Evolutionary conservation across 2,113 vertebrate species (phyloP), one percentile per base, ranked within the genome.

Genomic region (Prinia subflava): DNA sequence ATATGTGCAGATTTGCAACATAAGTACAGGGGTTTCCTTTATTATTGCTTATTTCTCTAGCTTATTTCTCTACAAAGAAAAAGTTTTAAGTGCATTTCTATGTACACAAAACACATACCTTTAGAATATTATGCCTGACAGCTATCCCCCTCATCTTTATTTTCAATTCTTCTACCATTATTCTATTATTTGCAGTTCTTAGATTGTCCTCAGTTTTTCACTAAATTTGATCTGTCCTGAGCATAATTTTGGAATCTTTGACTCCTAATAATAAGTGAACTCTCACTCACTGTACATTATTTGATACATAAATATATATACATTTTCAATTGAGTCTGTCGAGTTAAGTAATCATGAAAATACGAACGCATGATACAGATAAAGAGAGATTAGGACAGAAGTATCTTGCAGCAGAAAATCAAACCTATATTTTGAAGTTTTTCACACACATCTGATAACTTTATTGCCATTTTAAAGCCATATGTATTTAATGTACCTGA

Each of bases 401-500:
- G 10, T 13, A 68, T 8, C 59, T 50, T 50, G 19, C 21, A 84
- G 49, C 9, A 30, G 19, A 80, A 85, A n/a, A 69, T 64, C 25
- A 47, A 65, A 62, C 1, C 8, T 8, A 2, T 64, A 47, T 55
- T 90, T 42, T 50, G 10, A 80, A 63, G 2, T 7, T 47, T 91
- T 85, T 60, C 70, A 49, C 28, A 39, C 10, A 46, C 35, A 76
- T 85, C 12, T 60, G 70, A 87, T 22, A 82, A 57, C 12, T 28
- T 42, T 13, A 44, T 63, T 68, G 77, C 52, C n/a, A 25, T 81
- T 22, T 62, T 28, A 91, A 91, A 78, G 18, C 42, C 11, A 4
- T 27, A 35, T 83, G 30, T 96, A 99, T 98, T 99, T 97, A 11
- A 39, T 79, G 37, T 95, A 99, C 99, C 99, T 97, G 99, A 99